These are phyloP conservation scores for Sussaba pulchella DNA, from an alignment of 2,888 invertebrate species.

Conservation along the genomic window DNA sequence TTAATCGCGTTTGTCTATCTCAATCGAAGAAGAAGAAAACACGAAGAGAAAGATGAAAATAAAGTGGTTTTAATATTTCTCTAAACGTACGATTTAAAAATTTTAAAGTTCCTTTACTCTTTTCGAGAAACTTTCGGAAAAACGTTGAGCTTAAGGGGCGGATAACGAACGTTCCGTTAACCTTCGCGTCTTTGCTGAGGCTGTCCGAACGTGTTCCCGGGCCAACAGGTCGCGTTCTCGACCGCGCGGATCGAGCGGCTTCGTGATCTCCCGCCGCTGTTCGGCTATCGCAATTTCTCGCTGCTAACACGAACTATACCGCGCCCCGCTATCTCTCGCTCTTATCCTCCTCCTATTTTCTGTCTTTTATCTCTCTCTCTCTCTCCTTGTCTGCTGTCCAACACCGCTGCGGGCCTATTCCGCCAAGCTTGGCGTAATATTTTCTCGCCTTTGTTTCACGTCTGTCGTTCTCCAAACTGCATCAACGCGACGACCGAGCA, in stretches of 20 bases:
- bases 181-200: conserved; percentile 8
- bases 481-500: too few relatives aligned
- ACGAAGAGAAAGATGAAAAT: too few relatives aligned
- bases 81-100: too few relatives aligned
- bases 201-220: conserved; percentile 47
- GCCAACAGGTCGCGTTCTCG: conserved; percentile 60
- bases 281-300: conserved; percentile 10
- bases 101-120: too few relatives aligned
- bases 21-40: too few relatives aligned
- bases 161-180: too few relatives aligned
- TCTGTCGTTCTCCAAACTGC: neutral
- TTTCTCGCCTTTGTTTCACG: conserved; percentile 41
- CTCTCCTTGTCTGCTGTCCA: neutral
- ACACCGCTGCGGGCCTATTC: neutral
- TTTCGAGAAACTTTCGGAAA: too few relatives aligned
- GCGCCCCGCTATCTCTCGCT: neutral
- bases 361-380: neutral
- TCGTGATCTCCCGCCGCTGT: neutral
- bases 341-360: neutral
- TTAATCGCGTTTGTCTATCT: too few relatives aligned
- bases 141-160: too few relatives aligned
- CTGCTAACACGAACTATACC: conserved; percentile 8
- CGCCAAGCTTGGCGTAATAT: conserved; percentile 5
- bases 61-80: too few relatives aligned
- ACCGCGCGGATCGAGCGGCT: conserved; percentile 20